Base-by-base conservation (phyloP, 2,888 invertebrate genomes). In the Eupithecia vulgata region DNA sequence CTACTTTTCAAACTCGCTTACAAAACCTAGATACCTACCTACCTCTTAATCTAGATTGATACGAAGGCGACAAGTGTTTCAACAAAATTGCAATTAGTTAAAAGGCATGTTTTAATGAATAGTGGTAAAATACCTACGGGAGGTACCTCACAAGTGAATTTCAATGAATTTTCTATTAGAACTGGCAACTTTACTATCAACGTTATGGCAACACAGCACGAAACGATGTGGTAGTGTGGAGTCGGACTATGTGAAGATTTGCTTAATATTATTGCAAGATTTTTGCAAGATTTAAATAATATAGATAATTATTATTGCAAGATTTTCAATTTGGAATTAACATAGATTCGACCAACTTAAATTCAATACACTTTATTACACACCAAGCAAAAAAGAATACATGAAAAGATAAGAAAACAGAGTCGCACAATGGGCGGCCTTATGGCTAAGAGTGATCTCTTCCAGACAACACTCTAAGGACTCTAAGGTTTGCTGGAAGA, bases 161-260 rank as follows among this genome's bases (percentile, higher is more conserved):
- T 42, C 30, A 69, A 71, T 74, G 62, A 69, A 62, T 74, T 74
- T 71, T 42, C 62, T 66, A 74, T 66, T 42, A 30, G 61, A 45
- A 34, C 48, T 74, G 68, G 64, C 42, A 57, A 72, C 35, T 66
- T 61, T 45, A 64, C 61, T 57, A 70, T 70, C n/a, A n/a, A n/a
- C n/a, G n/a, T 48, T 66, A 37, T 65, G 67, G 67, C 52, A 62
- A 67, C 73, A 70, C 17, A 37, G 61, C 67, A 67, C n/a, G 34
- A 48, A 65, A 65, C 7, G 68, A 30, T 70, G n/a, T 10, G 15
- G 25, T 68, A 59, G 37, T 42, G 57, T 68, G 68, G 73, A 74
- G 30, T 68, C 15, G 34, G 65, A 37, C 35, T 68, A 0, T 48
- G 48, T 48, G n/a, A n/a, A n/a, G n/a, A n/a, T n/a, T n/a, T n/a